Evolutionary conservation across 2,888 invertebrate genomes (phyloP).

Genomic region (Octonoba sinensis): DNA sequence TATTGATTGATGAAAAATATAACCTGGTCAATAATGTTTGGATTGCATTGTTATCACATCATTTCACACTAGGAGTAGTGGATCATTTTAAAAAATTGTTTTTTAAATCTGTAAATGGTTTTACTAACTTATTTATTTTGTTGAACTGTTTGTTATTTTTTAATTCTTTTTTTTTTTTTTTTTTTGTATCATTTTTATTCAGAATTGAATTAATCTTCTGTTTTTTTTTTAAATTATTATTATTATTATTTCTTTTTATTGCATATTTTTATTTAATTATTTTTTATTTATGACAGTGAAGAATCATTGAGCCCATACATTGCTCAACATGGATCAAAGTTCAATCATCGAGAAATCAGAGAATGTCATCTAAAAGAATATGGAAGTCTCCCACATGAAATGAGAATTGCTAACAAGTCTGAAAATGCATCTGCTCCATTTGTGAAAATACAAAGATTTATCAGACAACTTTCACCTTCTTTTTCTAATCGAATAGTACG

Average conservation of each 20-base stretch:
- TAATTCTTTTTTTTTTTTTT: no score
- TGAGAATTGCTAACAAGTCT: constrained; percentile 50
- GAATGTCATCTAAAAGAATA: constrained; percentile 68
- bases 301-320: constrained; percentile 64
- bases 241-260: neutral
- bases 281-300: constrained; percentile 23
- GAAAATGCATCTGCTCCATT: constrained; percentile 12
- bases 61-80: no score
- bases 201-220: no score
- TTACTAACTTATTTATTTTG: no score
- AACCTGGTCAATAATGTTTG: no score
- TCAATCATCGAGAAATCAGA: constrained; percentile 67
- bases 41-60: no score
- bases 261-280: neutral
- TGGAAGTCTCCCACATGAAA: constrained; percentile 68
- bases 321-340: constrained; percentile 67
- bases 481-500: constrained; percentile 22
- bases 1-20: no score
- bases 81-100: no score
- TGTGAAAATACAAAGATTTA: constrained; percentile 46
- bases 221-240: neutral
- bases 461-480: constrained; percentile 16
- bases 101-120: no score
- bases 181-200: no score
- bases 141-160: no score